Percentiles rank a stretch among this genome's conserved stretches.
Evolutionary conservation across 2,113 vertebrate species (phyloP).

Genomic region (Notarius lentiginosus): DNA sequence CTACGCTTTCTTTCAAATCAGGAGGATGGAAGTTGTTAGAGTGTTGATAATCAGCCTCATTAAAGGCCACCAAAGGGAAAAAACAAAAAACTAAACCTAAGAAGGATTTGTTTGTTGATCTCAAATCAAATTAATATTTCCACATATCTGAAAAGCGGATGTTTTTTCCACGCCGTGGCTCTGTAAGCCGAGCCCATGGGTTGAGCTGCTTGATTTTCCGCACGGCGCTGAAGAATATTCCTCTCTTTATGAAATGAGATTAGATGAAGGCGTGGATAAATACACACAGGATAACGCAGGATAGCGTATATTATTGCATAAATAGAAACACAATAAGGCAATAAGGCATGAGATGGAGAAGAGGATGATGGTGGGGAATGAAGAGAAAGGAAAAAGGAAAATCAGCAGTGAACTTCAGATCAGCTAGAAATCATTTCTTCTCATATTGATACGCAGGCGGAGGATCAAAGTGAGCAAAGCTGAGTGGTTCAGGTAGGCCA

Average conservation of each 20-base stretch:
- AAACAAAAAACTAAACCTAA: slow-evolving; percentile 56
- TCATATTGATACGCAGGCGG: slow-evolving; percentile 21
- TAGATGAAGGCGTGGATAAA: slow-evolving; percentile 56
- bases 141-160: slow-evolving; percentile 56
- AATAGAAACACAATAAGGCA: slow-evolving; percentile 30
- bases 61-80: too few species aligned
- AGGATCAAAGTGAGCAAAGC: slow-evolving; percentile 20
- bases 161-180: slow-evolving; percentile 58
- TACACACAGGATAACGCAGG: slow-evolving; percentile 50
- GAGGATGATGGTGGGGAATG: neutral
- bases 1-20: slow-evolving; percentile 16
- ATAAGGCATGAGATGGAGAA: neutral
- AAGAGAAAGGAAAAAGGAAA: neutral
- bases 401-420: neutral
- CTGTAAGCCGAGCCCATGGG: slow-evolving; percentile 66
- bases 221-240: slow-evolving; percentile 68
- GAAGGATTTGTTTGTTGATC: slow-evolving; percentile 60
- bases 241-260: slow-evolving; percentile 66
- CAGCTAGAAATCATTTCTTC: neutral
- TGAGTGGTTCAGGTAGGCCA: slow-evolving; percentile 14
- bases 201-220: slow-evolving; percentile 74
- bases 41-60: neutral
- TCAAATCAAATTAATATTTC: slow-evolving; percentile 67
- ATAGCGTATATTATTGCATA: slow-evolving; percentile 23
- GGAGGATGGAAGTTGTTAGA: neutral